These are phyloP conservation scores for Chironomus riparius DNA, from an alignment of 2,888 invertebrate species.

Conservation along the genomic window DNA sequence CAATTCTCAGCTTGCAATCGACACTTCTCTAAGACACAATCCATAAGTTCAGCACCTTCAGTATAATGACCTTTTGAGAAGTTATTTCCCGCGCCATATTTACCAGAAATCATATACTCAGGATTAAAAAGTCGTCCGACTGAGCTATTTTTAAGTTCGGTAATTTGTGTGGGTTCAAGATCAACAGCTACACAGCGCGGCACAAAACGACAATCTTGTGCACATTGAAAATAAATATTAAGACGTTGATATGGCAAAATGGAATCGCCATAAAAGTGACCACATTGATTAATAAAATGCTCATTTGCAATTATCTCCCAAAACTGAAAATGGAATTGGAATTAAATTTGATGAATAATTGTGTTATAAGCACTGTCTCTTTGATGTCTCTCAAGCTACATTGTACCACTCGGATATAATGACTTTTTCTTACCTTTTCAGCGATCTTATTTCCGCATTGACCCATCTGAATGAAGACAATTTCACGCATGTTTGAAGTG, in stretches of 20 bases:
- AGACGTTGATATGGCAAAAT: constrained; percentile 59
- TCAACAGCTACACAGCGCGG: background rate
- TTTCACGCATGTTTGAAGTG: constrained; percentile 35
- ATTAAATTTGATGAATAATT: no score
- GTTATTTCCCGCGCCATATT: constrained; percentile 57
- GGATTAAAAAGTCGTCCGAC: constrained; percentile 57
- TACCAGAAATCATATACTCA: constrained; percentile 57
- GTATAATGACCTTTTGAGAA: constrained; percentile 55
- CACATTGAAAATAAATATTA: constrained; percentile 42
- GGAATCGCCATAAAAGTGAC: constrained; percentile 51
- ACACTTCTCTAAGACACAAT: constrained; percentile 34
- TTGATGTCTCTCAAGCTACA: background rate
- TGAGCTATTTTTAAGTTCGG: constrained; percentile 47
- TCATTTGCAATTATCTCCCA: constrained; percentile 46
- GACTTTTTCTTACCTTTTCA: constrained; percentile 33
- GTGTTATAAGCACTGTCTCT: no score
- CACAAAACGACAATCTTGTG: background rate
- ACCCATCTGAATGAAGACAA: constrained; percentile 38
- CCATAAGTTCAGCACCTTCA: constrained; percentile 37
- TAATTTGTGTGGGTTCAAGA: constrained; percentile 32
- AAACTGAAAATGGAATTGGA: constrained; percentile 41
- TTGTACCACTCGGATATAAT: background rate
- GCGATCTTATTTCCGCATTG: constrained; percentile 38
- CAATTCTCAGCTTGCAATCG: constrained; percentile 37
- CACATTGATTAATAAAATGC: constrained; percentile 57